Evolutionary conservation across 2,797 vertebrate genomes (phyloP).

Genomic region (Alauda arvensis): DNA sequence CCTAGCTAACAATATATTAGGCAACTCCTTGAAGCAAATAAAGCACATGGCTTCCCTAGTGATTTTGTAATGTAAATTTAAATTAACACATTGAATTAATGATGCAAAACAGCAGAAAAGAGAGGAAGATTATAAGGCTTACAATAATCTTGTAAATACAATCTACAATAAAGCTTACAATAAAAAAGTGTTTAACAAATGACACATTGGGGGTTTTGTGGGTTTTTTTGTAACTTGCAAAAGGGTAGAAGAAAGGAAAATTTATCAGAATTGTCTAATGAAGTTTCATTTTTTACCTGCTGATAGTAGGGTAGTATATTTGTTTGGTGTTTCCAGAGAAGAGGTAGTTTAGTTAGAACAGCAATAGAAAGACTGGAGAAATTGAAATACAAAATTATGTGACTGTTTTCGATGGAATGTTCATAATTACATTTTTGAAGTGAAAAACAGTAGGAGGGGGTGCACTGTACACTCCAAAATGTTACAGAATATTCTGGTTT

Average conservation of each 20-base stretch:
- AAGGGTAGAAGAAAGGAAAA: background rate
- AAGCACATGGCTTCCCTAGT: background rate
- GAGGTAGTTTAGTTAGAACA: background rate
- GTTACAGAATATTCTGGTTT: background rate
- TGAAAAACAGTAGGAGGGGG: background rate
- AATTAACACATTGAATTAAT: background rate
- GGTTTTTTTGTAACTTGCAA: background rate
- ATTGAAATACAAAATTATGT: background rate
- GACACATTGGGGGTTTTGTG: background rate
- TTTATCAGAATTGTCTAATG: background rate
- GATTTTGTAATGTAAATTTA: background rate
- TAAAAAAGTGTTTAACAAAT: background rate
- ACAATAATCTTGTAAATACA: background rate
- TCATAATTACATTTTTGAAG: background rate
- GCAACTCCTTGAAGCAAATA: background rate
- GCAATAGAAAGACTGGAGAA: background rate
- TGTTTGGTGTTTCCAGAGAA: background rate
- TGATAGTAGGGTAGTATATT: background rate
- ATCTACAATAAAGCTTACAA: background rate
- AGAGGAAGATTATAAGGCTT: background rate
- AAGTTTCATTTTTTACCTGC: background rate
- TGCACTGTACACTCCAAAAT: background rate
- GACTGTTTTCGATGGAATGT: background rate
- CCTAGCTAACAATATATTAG: background rate
- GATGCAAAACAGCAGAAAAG: background rate